Evolutionary conservation across 2,797 vertebrate species (phyloP), one percentile per base, ranked within the genome.

Genomic region (Gobio occitaniae): DNA sequence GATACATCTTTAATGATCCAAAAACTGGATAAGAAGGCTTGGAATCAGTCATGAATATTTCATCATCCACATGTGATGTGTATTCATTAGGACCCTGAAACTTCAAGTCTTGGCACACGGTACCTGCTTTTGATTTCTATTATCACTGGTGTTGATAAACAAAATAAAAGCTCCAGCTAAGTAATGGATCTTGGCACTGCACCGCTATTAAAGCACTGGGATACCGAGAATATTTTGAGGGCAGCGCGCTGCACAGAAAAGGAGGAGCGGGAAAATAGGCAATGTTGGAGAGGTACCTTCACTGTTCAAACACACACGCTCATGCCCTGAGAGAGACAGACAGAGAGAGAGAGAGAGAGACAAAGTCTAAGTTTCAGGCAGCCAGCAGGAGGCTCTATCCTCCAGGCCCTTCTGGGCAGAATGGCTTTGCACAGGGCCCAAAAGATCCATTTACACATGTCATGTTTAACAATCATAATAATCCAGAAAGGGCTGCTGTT

Each of bases 1-100:
- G 93, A 95, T 96, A 95, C 95, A 96, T 96, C 95, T 96, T 96
- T 96, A 96, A 96, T 96, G 95, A 96, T 94, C 92, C 94, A 92
- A 95, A 95, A 95, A 95, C 94, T 94, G 93, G 94, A 95, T 94
- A 95, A 96, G 95, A 95, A 95, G 95, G 94, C 94, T 95, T 90
- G 90, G 93, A 94, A 95, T 95, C 95, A 94, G 92, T 92, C 94
- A 96, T 95, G 92, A 94, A 96, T 96, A 96, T 95, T 96, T 96
- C 93, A 96, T 95, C 91, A 93, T 93, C 94, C 95, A 96, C 95
- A 96, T 95, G 95, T 95, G 95, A 95, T 92, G 93, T 84, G 91
- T 90, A 94, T 95, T 96, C 94, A 94, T 96, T 94, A 95, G 92
- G 92, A 88, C 88, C 90, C 87, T 91, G 91, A 91, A 91, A 91